A percentile compares a stretch with the other conserved stretches of the same genome.
These are phyloP conservation scores for Prunella fulvescens DNA, from an alignment of 2,113 vertebrate genomes.

Conservation along the genomic window DNA sequence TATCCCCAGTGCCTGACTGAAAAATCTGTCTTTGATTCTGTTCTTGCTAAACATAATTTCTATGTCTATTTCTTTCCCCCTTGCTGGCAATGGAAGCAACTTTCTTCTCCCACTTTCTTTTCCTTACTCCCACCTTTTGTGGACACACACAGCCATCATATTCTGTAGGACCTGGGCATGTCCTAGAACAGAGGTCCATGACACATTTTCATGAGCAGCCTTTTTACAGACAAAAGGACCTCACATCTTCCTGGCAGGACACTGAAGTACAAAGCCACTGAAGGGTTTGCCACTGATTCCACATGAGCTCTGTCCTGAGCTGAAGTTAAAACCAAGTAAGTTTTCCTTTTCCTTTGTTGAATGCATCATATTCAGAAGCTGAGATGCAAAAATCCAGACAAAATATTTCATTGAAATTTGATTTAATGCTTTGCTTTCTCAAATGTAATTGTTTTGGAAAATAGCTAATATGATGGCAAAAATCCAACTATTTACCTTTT, in stretches of 20 bases:
- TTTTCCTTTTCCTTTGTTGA: not conserved
- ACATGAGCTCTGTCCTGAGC: not conserved
- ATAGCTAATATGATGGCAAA: not conserved
- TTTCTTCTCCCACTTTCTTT: not conserved
- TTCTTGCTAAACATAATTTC: not conserved
- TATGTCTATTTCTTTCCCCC: not conserved
- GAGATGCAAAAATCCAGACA: not conserved
- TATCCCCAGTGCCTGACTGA: not conserved
- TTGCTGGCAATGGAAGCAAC: not conserved
- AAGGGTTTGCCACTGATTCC: fast-evolving
- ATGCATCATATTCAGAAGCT: not conserved
- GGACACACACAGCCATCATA: not conserved
- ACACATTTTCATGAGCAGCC: not conserved
- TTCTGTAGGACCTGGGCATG: not conserved
- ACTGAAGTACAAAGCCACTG: not conserved
- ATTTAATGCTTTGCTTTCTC: not conserved
- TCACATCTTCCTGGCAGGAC: not conserved
- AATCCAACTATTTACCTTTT: not conserved
- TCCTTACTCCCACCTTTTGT: not conserved
- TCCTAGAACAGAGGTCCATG: not conserved
- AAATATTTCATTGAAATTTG: not conserved
- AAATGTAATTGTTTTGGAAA: not conserved
- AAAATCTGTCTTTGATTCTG: not conserved
- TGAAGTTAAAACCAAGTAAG: not conserved
- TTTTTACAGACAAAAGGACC: not conserved